Base-by-base conservation (phyloP, 2,113 vertebrate species). In the Gadus chalcogrammus region DNA sequence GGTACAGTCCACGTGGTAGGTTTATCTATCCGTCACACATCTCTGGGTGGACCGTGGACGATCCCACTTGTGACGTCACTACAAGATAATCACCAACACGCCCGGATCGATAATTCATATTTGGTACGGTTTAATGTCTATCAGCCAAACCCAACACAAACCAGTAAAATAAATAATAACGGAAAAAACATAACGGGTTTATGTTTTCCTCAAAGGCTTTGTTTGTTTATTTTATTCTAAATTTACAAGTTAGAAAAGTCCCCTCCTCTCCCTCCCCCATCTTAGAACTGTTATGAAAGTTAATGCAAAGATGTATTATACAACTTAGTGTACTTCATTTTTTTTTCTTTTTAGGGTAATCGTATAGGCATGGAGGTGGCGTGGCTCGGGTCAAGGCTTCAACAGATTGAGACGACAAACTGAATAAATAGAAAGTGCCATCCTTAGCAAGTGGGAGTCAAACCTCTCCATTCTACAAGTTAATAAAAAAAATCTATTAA, bases 401-500 rank as follows among this genome's bases (percentile, higher is more conserved):
- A 88, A 83, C 42, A 88, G 65, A 75, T 79, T 71, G 62, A 85
- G 72, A 74, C 84, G 69, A 75, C 80, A 84, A 69, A 48, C 71
- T 63, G 87, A 95, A 97, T 98, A 97, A 98, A 98, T 97, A 95
- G 91, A 96, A 97, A 93, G 93, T 96, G 94, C 95, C 93, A 86
- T 90, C 84, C 75, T 91, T 88, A 93, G 93, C 93, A 90, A 73
- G 94, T 89, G 87, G 77, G 82, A 87, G 91, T 48, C 42, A 84
- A 79, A 28, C 53, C 70, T 74, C 67, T 76, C 52, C 86, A 85
- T 87, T 89, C 68, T 68, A 55, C 35, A 61, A 61, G 58, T 61
- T 27, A 11, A 16, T 52, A 28, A 48, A 61, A 53, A 27, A 20
- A 48, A 48, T 13, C 42, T 1, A 48, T 11, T 12, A 48, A 48